A percentile compares a stretch with the other conserved stretches of the same genome.
Evolutionary conservation across 1,140 invertebrate species (phyloP).

Genomic region (Caerostris extrusa): DNA sequence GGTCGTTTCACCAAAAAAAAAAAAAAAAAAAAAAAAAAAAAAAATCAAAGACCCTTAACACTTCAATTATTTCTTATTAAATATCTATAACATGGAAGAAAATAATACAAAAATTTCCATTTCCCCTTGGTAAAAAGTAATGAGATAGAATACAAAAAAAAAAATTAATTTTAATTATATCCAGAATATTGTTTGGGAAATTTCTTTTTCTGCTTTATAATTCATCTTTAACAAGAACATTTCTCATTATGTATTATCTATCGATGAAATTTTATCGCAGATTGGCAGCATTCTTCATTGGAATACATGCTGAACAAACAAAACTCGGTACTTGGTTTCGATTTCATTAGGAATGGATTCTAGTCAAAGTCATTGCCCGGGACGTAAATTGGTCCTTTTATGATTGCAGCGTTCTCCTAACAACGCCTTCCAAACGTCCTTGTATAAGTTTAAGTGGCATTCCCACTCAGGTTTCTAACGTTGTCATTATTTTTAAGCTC

Average conservation of each 20-base stretch:
- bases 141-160: background rate
- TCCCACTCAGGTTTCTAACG: conserved; percentile 29
- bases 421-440: conserved; percentile 3
- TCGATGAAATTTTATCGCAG: no score
- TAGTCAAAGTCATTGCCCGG: background rate
- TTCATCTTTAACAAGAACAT: background rate
- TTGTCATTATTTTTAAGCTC: conserved; percentile 50
- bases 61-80: no score
- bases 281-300: no score
- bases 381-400: background rate
- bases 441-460: conserved; percentile 8
- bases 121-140: background rate
- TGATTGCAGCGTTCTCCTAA: background rate
- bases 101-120: no score
- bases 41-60: no score
- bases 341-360: background rate
- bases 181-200: background rate
- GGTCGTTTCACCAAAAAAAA: no score
- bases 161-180: background rate
- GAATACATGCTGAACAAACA: no score
- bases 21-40: no score
- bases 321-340: no score
- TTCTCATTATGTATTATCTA: background rate
- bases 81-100: no score
- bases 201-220: background rate